These are phyloP conservation scores for Oryctolagus cuniculus DNA, from an alignment of 2,113 vertebrate genomes.

Conservation along the genomic window mOryCun1.1 NC_091453.1:75910001-75910500, in stretches of 20 bases:
- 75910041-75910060: background rate
- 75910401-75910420: no score
- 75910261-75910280: no score
- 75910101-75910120: background rate
- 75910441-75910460: no score
- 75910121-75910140: background rate
- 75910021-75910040: background rate
- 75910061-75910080: background rate
- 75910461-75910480: no score
- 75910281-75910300: no score
- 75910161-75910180: background rate
- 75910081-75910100: background rate
- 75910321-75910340: no score
- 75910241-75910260: background rate
- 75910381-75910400: no score
- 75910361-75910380: no score
- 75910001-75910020: slow-evolving; percentile 6
- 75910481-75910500: no score
- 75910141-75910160: background rate
- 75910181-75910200: background rate
- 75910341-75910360: no score
- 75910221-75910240: background rate
- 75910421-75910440: no score
- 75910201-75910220: background rate
- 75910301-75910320: no score